Base-by-base conservation (phyloP, 37 sponge, comb jelly and placozoan species). In the Lycopodina hypogea region DNA sequence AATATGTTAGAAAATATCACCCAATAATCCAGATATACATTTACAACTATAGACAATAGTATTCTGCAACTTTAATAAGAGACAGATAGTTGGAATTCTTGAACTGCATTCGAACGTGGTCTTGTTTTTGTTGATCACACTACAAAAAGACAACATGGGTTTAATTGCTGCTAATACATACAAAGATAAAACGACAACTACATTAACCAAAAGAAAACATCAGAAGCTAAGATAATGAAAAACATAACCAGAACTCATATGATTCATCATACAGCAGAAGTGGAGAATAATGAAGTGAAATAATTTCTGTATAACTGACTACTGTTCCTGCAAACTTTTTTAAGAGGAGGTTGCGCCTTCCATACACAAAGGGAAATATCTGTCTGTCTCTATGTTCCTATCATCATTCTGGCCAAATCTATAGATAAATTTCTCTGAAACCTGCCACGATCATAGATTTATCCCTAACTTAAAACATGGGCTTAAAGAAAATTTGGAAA, bases 41-140 rank as follows among this genome's bases (percentile, higher is more conserved):
- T 18, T 26, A 12, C 28, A 23, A n/a, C 28, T 67, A 36, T 18
- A 33, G 4, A 67, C 41, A 24, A 64, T 66, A 81, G 65, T 41
- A 37, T 0, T 82, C 56, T n/a, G 75, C 83, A 40, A 65, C 52
- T 28, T 60, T 37, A 33, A 61, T 63, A 0, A 82, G 53, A 45
- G 83, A 58, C 9, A 32, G n/a, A 39, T 82, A 82, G 6, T 42
- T 72, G 35, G 83, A 82, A 14, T 28, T 64, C 36, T 12, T 29
- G 62, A 82, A 82, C 48, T 82, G 74, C n/a, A 61, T 64, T 28
- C 73, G 19, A 35, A 82, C 37, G 15, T 30, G 9, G 35, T 75
- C 38, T 51, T 64, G 42, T 42, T 82, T 64, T 24, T 74, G 66
- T 59, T 71, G 60, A 42, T 56, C 39, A 64, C 73, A 82, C 73